A percentile compares a stretch with the other conserved stretches of the same genome.
Evolutionary conservation across 2,113 vertebrate genomes (phyloP).

Genomic region (Callocephalon fimbriatum): DNA sequence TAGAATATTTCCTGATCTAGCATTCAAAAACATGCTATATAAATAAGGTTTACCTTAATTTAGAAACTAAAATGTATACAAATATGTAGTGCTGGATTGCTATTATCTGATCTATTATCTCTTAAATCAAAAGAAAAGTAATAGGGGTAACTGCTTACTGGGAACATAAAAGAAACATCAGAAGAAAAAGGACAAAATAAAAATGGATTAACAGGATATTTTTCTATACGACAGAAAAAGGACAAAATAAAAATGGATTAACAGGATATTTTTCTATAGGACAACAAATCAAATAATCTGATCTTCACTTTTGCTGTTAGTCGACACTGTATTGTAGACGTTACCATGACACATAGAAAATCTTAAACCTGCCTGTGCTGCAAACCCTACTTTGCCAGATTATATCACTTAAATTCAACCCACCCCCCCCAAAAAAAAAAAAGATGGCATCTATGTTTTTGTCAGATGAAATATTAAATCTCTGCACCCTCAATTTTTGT

Average conservation of each 20-base stretch:
- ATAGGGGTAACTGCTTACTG: neutral
- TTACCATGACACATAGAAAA: neutral
- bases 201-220: rapidly evolving
- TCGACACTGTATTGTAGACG: neutral
- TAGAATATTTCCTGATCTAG: neutral
- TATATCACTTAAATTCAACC: neutral
- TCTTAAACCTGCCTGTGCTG: neutral
- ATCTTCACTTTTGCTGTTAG: neutral
- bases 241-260: neutral
- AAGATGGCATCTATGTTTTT: neutral
- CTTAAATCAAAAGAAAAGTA: neutral
- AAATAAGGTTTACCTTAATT: neutral
- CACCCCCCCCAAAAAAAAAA: neutral
- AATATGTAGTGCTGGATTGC: neutral
- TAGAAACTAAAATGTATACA: neutral
- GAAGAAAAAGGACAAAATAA: neutral
- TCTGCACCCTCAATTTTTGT: neutral
- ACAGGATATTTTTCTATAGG: neutral
- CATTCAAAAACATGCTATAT: neutral
- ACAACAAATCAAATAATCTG: neutral
- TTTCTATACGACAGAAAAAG: neutral
- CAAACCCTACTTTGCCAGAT: neutral
- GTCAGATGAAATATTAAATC: neutral
- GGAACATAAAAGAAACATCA: neutral
- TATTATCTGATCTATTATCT: neutral